Evolutionary conservation across 2,797 vertebrate genomes (phyloP).

Genomic region (Cygnus olor): DNA sequence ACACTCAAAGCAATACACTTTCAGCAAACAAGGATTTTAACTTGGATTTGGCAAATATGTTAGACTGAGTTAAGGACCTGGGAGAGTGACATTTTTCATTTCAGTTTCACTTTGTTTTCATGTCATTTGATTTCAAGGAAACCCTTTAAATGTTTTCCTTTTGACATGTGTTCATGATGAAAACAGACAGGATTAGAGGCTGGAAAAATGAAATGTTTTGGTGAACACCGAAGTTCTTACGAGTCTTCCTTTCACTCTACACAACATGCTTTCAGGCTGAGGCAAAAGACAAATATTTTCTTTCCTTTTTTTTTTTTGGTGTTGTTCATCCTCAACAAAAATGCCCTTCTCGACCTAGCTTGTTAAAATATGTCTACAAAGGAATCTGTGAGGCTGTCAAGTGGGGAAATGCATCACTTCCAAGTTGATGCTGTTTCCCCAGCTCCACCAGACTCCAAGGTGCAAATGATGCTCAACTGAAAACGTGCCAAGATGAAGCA

Average conservation of each 20-base stretch:
- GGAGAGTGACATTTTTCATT: not conserved
- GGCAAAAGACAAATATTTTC: not conserved
- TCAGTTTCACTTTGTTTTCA: not conserved
- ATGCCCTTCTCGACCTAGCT: not conserved
- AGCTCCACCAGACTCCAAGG: not conserved
- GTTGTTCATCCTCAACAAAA: not conserved
- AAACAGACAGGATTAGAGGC: not conserved
- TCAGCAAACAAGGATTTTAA: not conserved
- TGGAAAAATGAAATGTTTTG: not conserved
- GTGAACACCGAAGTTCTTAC: not conserved
- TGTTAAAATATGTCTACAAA: not conserved
- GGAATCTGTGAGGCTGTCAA: not conserved
- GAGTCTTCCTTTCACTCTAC: not conserved
- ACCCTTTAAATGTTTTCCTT: not conserved
- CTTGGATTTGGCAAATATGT: not conserved
- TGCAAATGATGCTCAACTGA: not conserved
- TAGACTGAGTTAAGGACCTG: not conserved
- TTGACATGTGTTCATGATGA: not conserved
- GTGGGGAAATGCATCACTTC: not conserved
- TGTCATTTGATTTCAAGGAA: not conserved
- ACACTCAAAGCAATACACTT: not conserved
- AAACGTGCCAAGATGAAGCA: fast-evolving
- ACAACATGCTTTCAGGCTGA: not conserved
- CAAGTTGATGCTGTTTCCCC: not conserved
- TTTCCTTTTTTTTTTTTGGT: not conserved